Percentiles rank a stretch among this genome's conserved stretches.
Evolutionary conservation across 2,888 invertebrate genomes (phyloP).

Genomic region (Pachydiplax longipennis): DNA sequence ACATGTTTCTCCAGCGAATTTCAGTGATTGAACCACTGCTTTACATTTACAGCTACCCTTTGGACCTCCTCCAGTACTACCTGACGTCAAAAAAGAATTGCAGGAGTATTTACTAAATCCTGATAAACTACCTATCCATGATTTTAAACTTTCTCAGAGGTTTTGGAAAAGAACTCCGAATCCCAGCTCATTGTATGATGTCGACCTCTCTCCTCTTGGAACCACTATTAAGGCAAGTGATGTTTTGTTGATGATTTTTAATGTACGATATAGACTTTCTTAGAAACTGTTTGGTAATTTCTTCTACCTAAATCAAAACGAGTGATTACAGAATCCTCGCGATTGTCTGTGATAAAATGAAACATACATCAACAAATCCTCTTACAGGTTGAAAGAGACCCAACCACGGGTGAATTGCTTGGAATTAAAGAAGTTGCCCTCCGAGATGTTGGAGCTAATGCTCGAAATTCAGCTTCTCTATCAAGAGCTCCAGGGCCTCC

Average conservation of each 20-base stretch:
- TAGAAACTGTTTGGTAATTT: neutral
- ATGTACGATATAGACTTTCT: conserved; percentile 38
- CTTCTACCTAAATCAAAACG: neutral
- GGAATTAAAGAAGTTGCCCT: conserved; percentile 71
- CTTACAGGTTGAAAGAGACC: conserved; percentile 73
- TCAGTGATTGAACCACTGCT: conserved; percentile 44
- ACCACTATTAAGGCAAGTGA: conserved; percentile 63
- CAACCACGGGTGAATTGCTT: conserved; percentile 76
- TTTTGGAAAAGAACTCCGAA: conserved; percentile 69
- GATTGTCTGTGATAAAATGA: too few species aligned
- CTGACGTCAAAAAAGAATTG: conserved; percentile 70
- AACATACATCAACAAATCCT: neutral
- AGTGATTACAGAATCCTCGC: too few species aligned
- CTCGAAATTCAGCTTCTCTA: conserved; percentile 81
- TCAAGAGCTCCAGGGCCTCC: conserved; percentile 78
- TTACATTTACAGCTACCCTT: conserved; percentile 56
- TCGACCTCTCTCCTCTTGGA: conserved; percentile 62
- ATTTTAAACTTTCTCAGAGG: conserved; percentile 72
- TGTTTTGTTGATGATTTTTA: neutral
- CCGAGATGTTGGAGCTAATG: conserved; percentile 69
- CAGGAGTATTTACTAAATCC: conserved; percentile 72
- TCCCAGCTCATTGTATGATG: conserved; percentile 63
- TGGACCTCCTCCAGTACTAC: conserved; percentile 70
- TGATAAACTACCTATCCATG: conserved; percentile 76
- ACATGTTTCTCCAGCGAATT: neutral